These are phyloP conservation scores for Zosterops borbonicus DNA, from an alignment of 2,113 vertebrate genomes.

Conservation along the genomic window DNA sequence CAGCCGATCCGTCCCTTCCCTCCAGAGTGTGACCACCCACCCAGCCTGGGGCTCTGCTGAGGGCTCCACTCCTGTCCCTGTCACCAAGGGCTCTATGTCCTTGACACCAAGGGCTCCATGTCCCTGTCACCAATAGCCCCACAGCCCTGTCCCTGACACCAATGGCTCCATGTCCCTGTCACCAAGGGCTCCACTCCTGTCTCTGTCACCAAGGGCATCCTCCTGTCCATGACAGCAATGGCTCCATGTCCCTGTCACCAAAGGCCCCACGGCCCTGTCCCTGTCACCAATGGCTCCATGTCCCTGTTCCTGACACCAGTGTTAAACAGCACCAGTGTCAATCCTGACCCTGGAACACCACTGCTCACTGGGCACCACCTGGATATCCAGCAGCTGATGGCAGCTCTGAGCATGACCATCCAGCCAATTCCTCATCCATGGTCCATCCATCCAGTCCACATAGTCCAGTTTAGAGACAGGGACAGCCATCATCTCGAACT, in stretches of 20 bases:
- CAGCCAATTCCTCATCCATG: background rate
- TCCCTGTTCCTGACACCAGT: background rate
- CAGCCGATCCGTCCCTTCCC: background rate
- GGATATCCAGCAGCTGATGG: background rate
- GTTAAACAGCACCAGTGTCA: background rate
- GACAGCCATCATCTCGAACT: background rate
- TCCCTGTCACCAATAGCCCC: too few relatives aligned
- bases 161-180: too few relatives aligned
- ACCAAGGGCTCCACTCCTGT: background rate
- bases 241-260: background rate
- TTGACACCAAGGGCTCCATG: too few relatives aligned
- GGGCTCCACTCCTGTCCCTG: too few relatives aligned
- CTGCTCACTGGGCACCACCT: background rate
- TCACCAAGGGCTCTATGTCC: too few relatives aligned
- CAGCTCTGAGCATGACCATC: background rate
- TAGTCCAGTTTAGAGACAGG: fast-evolving
- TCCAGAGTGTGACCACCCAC: fast-evolving
- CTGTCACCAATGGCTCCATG: background rate
- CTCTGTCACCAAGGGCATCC: background rate
- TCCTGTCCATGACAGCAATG: background rate
- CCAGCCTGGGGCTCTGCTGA: background rate
- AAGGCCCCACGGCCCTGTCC: too few relatives aligned
- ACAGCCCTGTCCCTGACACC: too few relatives aligned
- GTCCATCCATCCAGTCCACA: background rate
- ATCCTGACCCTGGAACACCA: fast-evolving